Base-by-base conservation (phyloP, 2,113 vertebrate species). In the Zapus hudsonius region DNA sequence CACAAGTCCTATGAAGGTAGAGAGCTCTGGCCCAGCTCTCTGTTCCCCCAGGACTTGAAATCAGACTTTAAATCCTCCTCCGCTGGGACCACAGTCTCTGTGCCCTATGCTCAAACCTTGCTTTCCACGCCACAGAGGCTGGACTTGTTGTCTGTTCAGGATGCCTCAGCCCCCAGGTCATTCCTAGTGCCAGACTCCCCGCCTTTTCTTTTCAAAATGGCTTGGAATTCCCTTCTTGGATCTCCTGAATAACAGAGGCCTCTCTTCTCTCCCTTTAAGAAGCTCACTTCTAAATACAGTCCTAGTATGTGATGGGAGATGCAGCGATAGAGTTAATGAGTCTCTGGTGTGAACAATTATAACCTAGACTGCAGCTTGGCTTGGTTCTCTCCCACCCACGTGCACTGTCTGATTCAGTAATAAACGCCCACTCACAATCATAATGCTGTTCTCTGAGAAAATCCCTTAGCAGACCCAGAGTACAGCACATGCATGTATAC, bases 311-410 rank as follows among this genome's bases (percentile, higher is more conserved):
- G 75, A 63, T 52, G 64, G 78, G 85, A 95, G 92, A 92, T 89
- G 67, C 29, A 64, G 61, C 5, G 47, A 95, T 95, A 84, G 5
- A 61, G 80, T 82, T 96, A 96, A 96, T 74, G 84, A 91, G 91
- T 86, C 94, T 95, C 80, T 91, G 88, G 55, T 83, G 84, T 84
- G 84, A 87, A 90, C 94, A 89, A 92, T 93, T 95, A 93, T 92
- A 94, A 76, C 86, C 73, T 64, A 44, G 67, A 78, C 63, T 57
- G 74, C 47, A 82, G 85, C 73, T 74, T 83, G 74, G 94, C 82
- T 87, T 61, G 66, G 40, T 59, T 73, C 67, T 89, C 55, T 79
- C 84, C 67, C 87, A 89, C 73, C 94, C 89, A 89, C 2, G 19
- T 86, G 70, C 69, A 70, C 84, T 36, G n/a, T 85, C 83, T 76